Evolutionary conservation across 2,888 invertebrate genomes (phyloP).

Genomic region (Hydroisotoma schaefferi): DNA sequence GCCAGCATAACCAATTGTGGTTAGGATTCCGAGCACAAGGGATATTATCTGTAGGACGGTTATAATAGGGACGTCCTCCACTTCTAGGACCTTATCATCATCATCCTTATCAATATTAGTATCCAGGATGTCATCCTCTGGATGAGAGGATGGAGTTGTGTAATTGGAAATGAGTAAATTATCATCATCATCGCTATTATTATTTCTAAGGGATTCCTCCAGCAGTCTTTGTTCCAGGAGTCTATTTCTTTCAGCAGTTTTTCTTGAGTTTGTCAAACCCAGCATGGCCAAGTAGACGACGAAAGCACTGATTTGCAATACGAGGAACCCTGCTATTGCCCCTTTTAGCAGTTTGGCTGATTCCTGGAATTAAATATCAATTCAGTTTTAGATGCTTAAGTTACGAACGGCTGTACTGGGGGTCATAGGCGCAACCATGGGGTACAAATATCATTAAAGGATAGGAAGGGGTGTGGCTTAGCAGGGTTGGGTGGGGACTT

Average conservation of each 20-base stretch:
- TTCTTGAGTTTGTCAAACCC: slow-evolving; percentile 7
- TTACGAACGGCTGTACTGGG: too few species aligned
- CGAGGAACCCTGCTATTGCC: slow-evolving; percentile 22
- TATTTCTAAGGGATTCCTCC: too few species aligned
- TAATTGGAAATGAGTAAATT: too few species aligned
- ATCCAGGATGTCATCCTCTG: too few species aligned
- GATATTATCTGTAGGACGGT: slow-evolving; percentile 17
- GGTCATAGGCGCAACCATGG: too few species aligned
- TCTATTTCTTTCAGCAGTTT: not conserved
- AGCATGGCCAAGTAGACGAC: slow-evolving; percentile 21
- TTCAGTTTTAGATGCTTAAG: too few species aligned
- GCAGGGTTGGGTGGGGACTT: too few species aligned
- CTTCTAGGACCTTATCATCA: not conserved
- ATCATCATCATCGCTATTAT: too few species aligned
- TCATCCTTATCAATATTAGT: too few species aligned
- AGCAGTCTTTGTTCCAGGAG: not conserved
- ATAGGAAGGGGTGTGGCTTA: too few species aligned
- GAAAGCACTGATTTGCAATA: slow-evolving; percentile 24
- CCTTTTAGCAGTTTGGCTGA: slow-evolving; percentile 18
- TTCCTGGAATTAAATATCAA: slow-evolving; percentile 16
- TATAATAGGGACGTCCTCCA: slow-evolving; percentile 15
- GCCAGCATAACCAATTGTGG: slow-evolving; percentile 16
- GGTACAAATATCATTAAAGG: too few species aligned
- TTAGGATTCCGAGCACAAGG: slow-evolving; percentile 14
- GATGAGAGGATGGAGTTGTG: too few species aligned